Evolutionary conservation across 2,797 vertebrate species (phyloP), one percentile per base, ranked within the genome.

Genomic region (Lacerta bilineata): DNA sequence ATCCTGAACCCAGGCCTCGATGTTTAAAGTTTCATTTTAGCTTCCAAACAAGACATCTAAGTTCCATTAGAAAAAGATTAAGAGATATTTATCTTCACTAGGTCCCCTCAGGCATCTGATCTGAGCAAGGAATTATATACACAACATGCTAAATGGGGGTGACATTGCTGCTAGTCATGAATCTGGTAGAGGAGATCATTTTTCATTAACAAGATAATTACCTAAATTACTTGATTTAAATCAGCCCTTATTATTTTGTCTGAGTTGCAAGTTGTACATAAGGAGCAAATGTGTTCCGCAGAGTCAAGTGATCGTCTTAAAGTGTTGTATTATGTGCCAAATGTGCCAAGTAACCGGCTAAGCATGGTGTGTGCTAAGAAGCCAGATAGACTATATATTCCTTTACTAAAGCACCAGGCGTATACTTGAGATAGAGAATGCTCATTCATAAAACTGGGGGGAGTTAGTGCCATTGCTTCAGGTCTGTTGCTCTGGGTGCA

Each of bases 31-130:
- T 93, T 89, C 88, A 85, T 75, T 86, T 84, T 87, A 89, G 94
- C 77, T 92, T 91, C 91, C 84, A 87, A 93, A 93, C 86, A 92
- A 95, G 92, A 93, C 87, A 90, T 93, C 82, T 71, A 75, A 91
- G 89, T 94, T 95, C 93, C 92, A 90, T 86, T 93, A 95, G 91
- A 77, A 41, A 86, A 41, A 93, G 88, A 92, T 83, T 91, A 94
- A 3, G 78, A 75, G 87, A 74, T 61, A 78, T 79, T 91, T 90
- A 86, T 92, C 90, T 89, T 41, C 29, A 33, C 72, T 85, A 61
- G 86, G 27, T 69, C 61, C 81, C 94, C 93, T 84, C 61, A 92
- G 83, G 61, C 79, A 89, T 92, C 17, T 11, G 64, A 80, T 80
- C 66, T 71, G 33, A 90, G 91, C 77, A 89, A 90, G 88, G 68